Percentiles rank a stretch among this genome's conserved stretches.
Evolutionary conservation across 2,888 invertebrate species (phyloP).

Genomic region (Megastigmus dorsalis): DNA sequence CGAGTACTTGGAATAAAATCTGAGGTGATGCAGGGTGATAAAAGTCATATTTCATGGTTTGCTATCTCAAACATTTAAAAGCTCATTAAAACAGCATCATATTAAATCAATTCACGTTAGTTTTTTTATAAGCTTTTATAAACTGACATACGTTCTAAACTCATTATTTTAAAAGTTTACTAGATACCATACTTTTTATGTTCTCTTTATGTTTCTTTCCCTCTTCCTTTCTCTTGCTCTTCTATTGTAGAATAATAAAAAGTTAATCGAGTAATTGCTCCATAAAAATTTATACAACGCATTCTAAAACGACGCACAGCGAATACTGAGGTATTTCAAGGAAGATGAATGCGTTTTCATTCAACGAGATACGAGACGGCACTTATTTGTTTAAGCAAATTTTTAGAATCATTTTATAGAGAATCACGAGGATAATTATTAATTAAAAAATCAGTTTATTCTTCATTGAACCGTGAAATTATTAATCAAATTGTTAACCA

Average conservation of each 20-base stretch:
- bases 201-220: neutral
- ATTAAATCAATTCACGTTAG: too few species aligned
- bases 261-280: conserved; percentile 1
- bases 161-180: neutral
- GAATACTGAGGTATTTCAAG: neutral
- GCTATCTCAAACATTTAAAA: too few species aligned
- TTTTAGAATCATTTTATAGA: neutral
- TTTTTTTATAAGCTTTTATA: neutral
- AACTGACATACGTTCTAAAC: too few species aligned
- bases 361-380: neutral
- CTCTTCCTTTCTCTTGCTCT: neutral
- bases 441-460: neutral
- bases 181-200: too few species aligned
- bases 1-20: too few species aligned
- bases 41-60: too few species aligned
- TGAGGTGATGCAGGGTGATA: too few species aligned
- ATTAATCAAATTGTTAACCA: too few species aligned
- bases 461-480: too few species aligned
- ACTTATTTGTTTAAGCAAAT: neutral
- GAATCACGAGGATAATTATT: neutral
- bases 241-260: neutral
- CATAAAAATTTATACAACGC: neutral
- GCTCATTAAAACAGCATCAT: too few species aligned
- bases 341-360: neutral
- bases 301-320: neutral